Evolutionary conservation across 2,797 vertebrate species (phyloP), one percentile per base, ranked within the genome.

Genomic region (Lacerta bilineata): DNA sequence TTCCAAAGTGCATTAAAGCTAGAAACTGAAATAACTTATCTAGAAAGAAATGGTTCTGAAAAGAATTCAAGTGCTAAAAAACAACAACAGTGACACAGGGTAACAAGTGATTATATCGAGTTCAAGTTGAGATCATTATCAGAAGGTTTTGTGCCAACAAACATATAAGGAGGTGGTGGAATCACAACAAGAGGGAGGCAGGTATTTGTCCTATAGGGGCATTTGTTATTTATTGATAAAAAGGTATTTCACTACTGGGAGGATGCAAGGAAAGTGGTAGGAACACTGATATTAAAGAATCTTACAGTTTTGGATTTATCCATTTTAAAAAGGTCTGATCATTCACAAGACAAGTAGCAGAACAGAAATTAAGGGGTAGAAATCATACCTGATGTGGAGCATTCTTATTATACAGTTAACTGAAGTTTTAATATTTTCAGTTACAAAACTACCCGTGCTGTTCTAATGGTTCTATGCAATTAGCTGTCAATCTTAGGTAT

Each of bases 281-380:
- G 33, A 69, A 78, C 20, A 68, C 23, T 39, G 17, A 50, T 83
- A 7, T 83, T 23, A 4, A 79, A 61, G 2, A 43, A 78, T 61
- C n/a, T 71, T 29, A 84, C 1, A 17, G 10, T 3, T 69, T 83
- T n/a, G 5, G 61, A 0, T 0, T 1, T 3, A 25, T 10, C 55
- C 36, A 36, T 8, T 83, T 61, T 1, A 2, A 66, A 23, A 85
- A 71, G 69, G 61, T 3, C 87, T 7, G 1, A 39, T 76, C 46
- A 18, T 72, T 80, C 83, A 43, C 20, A 43, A 39, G 41, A 64
- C 13, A 36, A 50, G 29, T 41, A 80, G 15, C 25, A 85, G 46
- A 1, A 20, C 6, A 39, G 61, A 29, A 74, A 43, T 15, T 68
- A 20, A 39, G 84, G 13, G 18, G 13, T 92, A 77, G 17, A 33